Base-by-base conservation (phyloP, 2,113 vertebrate genomes). In the Otis tarda region DNA sequence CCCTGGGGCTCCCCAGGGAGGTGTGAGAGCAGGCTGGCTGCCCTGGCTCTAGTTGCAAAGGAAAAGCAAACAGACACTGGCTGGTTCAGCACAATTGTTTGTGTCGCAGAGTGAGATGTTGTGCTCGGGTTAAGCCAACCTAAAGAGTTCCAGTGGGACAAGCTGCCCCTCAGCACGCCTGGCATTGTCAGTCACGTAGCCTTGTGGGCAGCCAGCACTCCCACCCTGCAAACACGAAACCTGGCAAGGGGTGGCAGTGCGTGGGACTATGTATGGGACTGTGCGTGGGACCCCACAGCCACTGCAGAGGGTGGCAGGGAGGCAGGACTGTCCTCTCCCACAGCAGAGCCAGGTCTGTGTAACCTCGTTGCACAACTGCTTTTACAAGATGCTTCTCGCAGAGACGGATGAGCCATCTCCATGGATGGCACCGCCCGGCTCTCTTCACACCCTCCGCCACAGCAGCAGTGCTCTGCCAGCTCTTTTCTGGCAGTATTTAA, bases 211-310 rank as follows among this genome's bases (percentile, higher is more conserved):
- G 74, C 56, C 61, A 70, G 69, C 10, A 24, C n/a, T 65, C 30
- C 50, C 16, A 16, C 39, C 53, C 67, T 83, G 79, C 75, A 47
- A 31, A 17, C 39, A n/a, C 0, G 0, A 57, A 56, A 70, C 33
- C 69, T 25, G 57, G 43, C 81, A 5, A 23, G 86, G 2, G 2
- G 49, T 50, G 83, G 12, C 70, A 74, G 59, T n/a, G 69, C 0
- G 1, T 56, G 63, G 63, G 74, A 61, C 12, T 2, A 0, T 0
- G 2, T 2, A 2, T 35, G 64, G 57, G 60, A 67, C 31, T 5
- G 0, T 0, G 5, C 0, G 1, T 43, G 73, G 68, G 50, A 55
- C 12, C 2, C 1, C 1, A 1, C 11, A 57, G 49, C 28, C 0
- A 0, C 15, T 15, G 27, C 1, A 5, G 33, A 31, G 52, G 18